Percentiles rank a stretch among this genome's conserved stretches.
Conservation (phyloP, 2,113 vertebrate species). For the Cyprinodon tularosa region DNA sequence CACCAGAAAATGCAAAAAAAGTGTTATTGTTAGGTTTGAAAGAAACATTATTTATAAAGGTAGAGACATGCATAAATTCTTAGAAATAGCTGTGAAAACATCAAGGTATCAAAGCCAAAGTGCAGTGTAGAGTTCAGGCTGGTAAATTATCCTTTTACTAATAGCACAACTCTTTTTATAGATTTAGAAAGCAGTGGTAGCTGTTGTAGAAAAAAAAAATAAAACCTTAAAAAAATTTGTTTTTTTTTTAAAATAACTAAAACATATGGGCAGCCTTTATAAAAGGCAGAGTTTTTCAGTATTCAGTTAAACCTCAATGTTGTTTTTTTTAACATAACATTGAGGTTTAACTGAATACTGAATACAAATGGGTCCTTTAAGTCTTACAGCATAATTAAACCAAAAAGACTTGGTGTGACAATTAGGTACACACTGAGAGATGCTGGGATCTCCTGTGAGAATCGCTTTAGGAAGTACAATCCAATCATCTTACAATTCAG, state of each 20-base stretch:
- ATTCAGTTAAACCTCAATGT: background rate
- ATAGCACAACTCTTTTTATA: too few species aligned
- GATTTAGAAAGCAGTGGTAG: too few species aligned
- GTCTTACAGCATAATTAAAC: slow-evolving; percentile 23
- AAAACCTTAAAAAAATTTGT: too few species aligned
- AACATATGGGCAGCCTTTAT: background rate
- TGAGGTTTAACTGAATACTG: slow-evolving; percentile 4
- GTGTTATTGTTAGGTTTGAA: background rate
- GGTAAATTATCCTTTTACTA: too few species aligned
- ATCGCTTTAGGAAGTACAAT: slow-evolving; percentile 13
- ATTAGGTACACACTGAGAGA: slow-evolving; percentile 39
- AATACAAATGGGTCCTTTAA: slow-evolving; percentile 26
- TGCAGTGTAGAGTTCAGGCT: too few species aligned
- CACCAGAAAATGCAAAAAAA: background rate
- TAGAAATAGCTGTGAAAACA: too few species aligned
- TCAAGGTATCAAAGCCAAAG: too few species aligned
- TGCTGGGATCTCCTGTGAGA: slow-evolving; percentile 19
- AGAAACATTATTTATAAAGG: background rate
- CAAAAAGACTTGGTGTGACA: background rate
- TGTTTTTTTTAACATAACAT: slow-evolving; percentile 15
- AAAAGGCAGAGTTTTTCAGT: background rate
- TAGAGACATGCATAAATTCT: background rate
- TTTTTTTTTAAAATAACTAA: too few species aligned
- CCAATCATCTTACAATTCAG: slow-evolving; percentile 16
- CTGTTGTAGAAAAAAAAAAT: too few species aligned